Base-by-base conservation (phyloP, 1,140 invertebrate species). In the Solen grandis region DNA sequence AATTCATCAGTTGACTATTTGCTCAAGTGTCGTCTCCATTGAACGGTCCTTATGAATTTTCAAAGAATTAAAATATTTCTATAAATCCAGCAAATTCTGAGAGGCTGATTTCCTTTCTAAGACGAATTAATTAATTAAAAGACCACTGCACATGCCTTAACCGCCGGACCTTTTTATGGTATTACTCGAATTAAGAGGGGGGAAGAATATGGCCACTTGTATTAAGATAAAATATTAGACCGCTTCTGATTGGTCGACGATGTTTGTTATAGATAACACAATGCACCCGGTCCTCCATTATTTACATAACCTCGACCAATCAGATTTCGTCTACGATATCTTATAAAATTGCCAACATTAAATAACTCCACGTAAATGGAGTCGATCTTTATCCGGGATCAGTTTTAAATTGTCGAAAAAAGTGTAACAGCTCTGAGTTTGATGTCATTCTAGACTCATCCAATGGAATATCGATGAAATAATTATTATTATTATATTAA, bases 151-250 rank as follows among this genome's bases (percentile, higher is more conserved):
- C 41, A 31, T 41, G 31, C 59, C 3, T 59, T 70, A n/a, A n/a
- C n/a, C n/a, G n/a, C n/a, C n/a, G n/a, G n/a, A n/a, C n/a, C n/a
- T n/a, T n/a, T n/a, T n/a, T n/a, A 8, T 19, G 41, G 41, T 10
- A 46, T 46, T 46, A 46, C 19, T 19, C 41, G 29, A 60, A 60
- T 60, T 60, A 29, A 29, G 22, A 60, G 16, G 4, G 57, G 57
- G n/a, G 35, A 59, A 19, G 57, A 35, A 25, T 54, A 27, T 27
- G 14, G 10, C 16, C 68, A 36, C 31, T 5, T 50, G 59, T 38
- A 72, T 80, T 80, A 65, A 72, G 68, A 80, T 80, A 80, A 80
- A 63, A 72, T 80, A 80, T 80, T 72, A 22, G 10, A 33, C 38
- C 4, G 13, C 27, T 25, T 2, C 0, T 41, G 77, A 73, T 80